Percentiles rank a stretch among this genome's conserved stretches.
These are phyloP conservation scores for Protula sp. DNA, from an alignment of 2,888 invertebrate genomes.

Conservation along the genomic window DNA sequence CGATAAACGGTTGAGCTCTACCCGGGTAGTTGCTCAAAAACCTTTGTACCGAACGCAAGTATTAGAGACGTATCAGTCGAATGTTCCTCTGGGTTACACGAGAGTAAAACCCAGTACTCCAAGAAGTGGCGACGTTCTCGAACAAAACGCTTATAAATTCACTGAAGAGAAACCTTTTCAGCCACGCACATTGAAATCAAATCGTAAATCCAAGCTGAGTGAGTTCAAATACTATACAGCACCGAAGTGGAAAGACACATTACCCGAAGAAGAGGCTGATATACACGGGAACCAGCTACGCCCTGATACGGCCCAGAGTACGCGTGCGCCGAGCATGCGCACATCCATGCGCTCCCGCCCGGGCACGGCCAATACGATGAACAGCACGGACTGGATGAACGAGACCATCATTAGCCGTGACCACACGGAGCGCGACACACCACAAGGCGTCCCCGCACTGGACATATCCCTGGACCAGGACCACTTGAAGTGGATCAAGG, in stretches of 20 bases:
- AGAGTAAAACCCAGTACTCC: conserved; percentile 1
- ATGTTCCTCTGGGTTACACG: no score
- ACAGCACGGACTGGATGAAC: conserved; percentile 13
- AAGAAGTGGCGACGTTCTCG: conserved; percentile 32
- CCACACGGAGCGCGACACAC: conserved; percentile 21
- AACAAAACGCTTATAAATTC: conserved; percentile 41
- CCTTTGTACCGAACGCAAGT: background rate
- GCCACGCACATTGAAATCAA: conserved; percentile 43
- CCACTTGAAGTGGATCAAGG: conserved; percentile 46
- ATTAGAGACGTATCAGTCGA: background rate
- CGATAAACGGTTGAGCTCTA: background rate
- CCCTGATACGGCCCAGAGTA: no score
- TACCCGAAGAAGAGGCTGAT: no score
- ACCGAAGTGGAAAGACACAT: conserved; percentile 28
- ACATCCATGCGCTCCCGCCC: background rate
- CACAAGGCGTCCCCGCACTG: conserved; percentile 40
- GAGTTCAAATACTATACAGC: conserved; percentile 47
- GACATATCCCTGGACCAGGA: conserved; percentile 50
- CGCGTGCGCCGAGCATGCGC: background rate
- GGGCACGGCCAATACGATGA: background rate
- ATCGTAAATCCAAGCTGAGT: conserved; percentile 39
- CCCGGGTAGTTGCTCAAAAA: background rate
- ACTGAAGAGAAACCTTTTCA: conserved; percentile 49
- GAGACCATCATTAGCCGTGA: conserved; percentile 47
- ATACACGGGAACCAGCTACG: no score